Conservation (phyloP, 2,113 vertebrate species). For the Aplodontia rufa region DNA sequence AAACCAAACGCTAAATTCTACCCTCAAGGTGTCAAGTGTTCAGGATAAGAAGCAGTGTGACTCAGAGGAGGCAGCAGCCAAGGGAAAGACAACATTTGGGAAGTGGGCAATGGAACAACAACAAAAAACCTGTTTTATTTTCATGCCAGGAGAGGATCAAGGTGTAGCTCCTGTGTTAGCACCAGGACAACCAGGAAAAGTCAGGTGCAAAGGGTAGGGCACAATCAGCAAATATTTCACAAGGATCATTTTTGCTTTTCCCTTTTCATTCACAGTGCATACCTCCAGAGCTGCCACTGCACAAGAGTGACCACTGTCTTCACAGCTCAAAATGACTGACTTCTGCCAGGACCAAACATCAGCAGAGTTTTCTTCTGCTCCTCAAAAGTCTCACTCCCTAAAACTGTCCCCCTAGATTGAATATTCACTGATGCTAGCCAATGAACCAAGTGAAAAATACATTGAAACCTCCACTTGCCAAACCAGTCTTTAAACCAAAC, state of each 20-base stretch:
- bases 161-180: constrained; percentile 82
- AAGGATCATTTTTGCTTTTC: constrained; percentile 66
- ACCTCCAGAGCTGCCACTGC: constrained; percentile 63
- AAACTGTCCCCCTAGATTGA: constrained; percentile 59
- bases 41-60: constrained; percentile 86
- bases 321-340: constrained; percentile 58
- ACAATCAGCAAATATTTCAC: constrained; percentile 77
- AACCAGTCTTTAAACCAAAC: constrained; percentile 81
- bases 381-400: constrained; percentile 44
- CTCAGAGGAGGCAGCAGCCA: constrained; percentile 83
- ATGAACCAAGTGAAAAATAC: constrained; percentile 72
- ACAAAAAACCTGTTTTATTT: constrained; percentile 76
- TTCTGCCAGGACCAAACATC: constrained; percentile 25
- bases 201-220: constrained; percentile 80
- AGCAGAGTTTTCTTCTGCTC: constrained; percentile 54
- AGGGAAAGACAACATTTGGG: constrained; percentile 79
- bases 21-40: constrained; percentile 88
- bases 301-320: constrained; percentile 66
- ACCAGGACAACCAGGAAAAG: constrained; percentile 82
- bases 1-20: constrained; percentile 85
- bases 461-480: constrained; percentile 71
- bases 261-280: constrained; percentile 70
- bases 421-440: constrained; percentile 64
- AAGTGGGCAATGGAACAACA: constrained; percentile 63
- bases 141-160: constrained; percentile 84